Base-by-base conservation (phyloP, 2,888 invertebrate genomes). In the Campaea margaritaria region DNA sequence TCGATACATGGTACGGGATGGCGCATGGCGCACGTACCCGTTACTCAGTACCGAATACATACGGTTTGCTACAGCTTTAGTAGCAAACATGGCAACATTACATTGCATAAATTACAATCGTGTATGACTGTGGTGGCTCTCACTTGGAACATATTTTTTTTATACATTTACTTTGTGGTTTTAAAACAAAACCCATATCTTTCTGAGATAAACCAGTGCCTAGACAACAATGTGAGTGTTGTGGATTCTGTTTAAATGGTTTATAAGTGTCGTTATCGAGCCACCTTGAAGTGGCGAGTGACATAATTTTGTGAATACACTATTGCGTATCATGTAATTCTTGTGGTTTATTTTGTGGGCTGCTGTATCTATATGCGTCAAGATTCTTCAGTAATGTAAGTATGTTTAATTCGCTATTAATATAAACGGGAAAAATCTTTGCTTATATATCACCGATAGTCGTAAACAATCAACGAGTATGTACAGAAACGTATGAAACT, bases 301-400 rank as follows among this genome's bases (percentile, higher is more conserved):
- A 85, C 81, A 82, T 82, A 82, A 81, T 82, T n/a, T 81, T 64
- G 52, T 66, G 65, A n/a, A 60, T 69, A 72, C 66, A 61, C 43
- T 73, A 81, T 65, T 83, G 82, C 84, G 88, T 88, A 89, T 87
- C 85, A 89, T 91, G 87, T 89, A 89, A 85, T 82, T 74, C 73
- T 83, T 86, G 84, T 89, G 85, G 82, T 87, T 86, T 87, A 84
- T 88, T 86, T 88, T 87, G 84, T 79, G 85, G 79, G 72, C 58
- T 82, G 74, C 66, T 73, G 78, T 74, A 72, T 87, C 89, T 90
- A 90, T 89, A 81, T 67, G 82, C 82, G 78, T 74, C 67, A 64
- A 74, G 76, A 68, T 66, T 73, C 74, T 75, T 79, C 73, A 64
- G 70, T 74, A 76, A 72, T 68, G 89, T 89, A 78, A 62, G 86